Conservation (phyloP, 2,797 vertebrate species). For the Thaleichthys pacificus region DNA sequence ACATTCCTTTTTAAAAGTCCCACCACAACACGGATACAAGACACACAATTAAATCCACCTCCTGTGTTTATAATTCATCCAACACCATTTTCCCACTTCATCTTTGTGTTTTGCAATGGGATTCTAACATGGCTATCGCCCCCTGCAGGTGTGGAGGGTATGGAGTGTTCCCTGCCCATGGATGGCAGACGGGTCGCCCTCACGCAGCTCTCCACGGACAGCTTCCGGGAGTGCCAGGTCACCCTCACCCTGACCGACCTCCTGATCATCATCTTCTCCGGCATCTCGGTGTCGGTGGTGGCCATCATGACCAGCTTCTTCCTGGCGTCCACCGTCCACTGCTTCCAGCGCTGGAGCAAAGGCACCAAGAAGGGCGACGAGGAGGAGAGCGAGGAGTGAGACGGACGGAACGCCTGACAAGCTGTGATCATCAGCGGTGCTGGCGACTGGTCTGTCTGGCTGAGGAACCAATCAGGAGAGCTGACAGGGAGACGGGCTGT, state of each 20-base stretch:
- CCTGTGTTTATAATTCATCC: no score
- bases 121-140: constrained; percentile 11
- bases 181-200: constrained; percentile 87
- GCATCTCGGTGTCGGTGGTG: constrained; percentile 92
- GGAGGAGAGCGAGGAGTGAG: constrained; percentile 89
- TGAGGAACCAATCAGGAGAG: constrained; percentile 30
- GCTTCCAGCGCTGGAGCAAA: constrained; percentile 96
- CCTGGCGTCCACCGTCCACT: constrained; percentile 94
- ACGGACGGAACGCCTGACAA: constrained; percentile 15
- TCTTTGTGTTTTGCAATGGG: background rate
- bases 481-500: constrained; percentile 19
- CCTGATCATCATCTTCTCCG: constrained; percentile 97
- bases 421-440: no score
- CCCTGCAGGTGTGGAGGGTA: constrained; percentile 83
- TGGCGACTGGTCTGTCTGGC: no score
- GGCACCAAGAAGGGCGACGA: constrained; percentile 92
- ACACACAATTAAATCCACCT: background rate
- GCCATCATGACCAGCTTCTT: constrained; percentile 98
- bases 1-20: background rate
- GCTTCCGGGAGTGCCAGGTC: constrained; percentile 94
- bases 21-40: background rate
- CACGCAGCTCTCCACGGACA: constrained; percentile 91
- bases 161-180: constrained; percentile 91
- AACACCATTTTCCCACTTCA: background rate
- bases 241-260: constrained; percentile 93